Evolutionary conservation across 2,797 vertebrate species (phyloP).

Genomic region (Lindbergichthys nudifrons): DNA sequence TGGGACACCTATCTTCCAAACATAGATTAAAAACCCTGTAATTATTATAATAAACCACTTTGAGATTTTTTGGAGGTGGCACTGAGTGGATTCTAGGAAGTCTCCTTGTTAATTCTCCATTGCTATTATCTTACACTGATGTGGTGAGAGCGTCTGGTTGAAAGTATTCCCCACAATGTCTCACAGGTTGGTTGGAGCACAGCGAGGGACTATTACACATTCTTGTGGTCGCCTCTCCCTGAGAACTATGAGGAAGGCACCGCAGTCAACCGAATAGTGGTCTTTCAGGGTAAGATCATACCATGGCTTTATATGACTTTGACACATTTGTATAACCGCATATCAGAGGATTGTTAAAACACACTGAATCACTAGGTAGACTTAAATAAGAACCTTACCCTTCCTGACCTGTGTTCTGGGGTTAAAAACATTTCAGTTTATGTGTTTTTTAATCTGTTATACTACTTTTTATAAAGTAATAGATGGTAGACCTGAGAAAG

Average conservation of each 20-base stretch:
- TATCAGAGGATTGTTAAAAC: conserved; percentile 60
- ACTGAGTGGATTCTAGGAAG: conserved; percentile 48
- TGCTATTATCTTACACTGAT: conserved; percentile 69
- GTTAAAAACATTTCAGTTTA: conserved; percentile 55
- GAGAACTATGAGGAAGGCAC: conserved; percentile 93
- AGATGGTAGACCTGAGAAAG: conserved; percentile 13
- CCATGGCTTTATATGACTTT: conserved; percentile 63
- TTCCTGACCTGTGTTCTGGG: conserved; percentile 42
- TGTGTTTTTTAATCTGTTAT: conserved; percentile 42
- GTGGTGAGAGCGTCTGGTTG: conserved; percentile 62
- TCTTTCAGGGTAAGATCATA: conserved; percentile 93
- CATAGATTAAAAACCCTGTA: conserved; percentile 24
- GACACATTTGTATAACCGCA: conserved; percentile 72
- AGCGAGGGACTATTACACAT: conserved; percentile 98
- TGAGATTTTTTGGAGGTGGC: conserved; percentile 61
- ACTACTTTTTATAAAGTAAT: conserved; percentile 34
- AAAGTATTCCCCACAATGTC: conserved; percentile 66
- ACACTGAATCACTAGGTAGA: conserved; percentile 49
- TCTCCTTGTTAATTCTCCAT: conserved; percentile 56
- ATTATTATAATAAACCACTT: conserved; percentile 49
- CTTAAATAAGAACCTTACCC: conserved; percentile 54
- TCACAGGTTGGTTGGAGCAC: conserved; percentile 98
- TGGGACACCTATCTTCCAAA: conserved; percentile 10
- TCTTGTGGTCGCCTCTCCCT: conserved; percentile 98
- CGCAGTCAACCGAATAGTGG: conserved; percentile 92